These are phyloP conservation scores for Mythimna loreyi DNA, from an alignment of 2,888 invertebrate genomes.

Conservation along the genomic window DNA sequence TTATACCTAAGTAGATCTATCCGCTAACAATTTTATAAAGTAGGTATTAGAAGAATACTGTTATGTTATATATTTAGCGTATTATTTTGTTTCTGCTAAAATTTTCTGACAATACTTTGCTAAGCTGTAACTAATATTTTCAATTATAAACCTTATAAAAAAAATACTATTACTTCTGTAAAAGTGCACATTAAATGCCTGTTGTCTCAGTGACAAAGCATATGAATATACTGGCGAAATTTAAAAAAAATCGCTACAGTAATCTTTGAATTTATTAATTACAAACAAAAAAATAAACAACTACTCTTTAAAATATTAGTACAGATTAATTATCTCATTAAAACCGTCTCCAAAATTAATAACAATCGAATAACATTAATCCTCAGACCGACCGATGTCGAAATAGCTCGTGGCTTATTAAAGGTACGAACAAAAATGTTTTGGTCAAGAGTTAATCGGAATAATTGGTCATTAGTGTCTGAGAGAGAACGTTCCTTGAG, in stretches of 20 bases:
- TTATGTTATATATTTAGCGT: too few species aligned
- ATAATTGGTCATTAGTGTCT: slow-evolving; percentile 86
- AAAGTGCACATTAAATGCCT: too few species aligned
- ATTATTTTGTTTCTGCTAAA: too few species aligned
- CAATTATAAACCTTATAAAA: too few species aligned
- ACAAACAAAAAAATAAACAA: neutral
- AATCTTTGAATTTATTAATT: neutral
- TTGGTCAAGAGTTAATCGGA: slow-evolving; percentile 84
- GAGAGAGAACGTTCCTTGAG: slow-evolving; percentile 78
- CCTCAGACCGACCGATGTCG: slow-evolving; percentile 7
- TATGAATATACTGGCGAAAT: too few species aligned
- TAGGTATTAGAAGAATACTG: too few species aligned
- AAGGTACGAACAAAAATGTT: slow-evolving; percentile 79
- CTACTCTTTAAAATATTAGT: too few species aligned
- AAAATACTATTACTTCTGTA: too few species aligned
- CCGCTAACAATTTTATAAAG: too few species aligned
- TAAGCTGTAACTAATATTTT: neutral
- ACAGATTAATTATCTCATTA: neutral
- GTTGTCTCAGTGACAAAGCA: too few species aligned
- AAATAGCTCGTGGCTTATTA: slow-evolving; percentile 34
- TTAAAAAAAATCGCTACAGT: too few species aligned
- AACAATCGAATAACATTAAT: slow-evolving; percentile 6
- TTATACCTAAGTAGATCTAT: too few species aligned
- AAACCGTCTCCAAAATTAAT: slow-evolving; percentile 9
- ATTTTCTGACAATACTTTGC: neutral